Conservation (phyloP, 2,113 vertebrate species). For the Sorex araneus region DNA sequence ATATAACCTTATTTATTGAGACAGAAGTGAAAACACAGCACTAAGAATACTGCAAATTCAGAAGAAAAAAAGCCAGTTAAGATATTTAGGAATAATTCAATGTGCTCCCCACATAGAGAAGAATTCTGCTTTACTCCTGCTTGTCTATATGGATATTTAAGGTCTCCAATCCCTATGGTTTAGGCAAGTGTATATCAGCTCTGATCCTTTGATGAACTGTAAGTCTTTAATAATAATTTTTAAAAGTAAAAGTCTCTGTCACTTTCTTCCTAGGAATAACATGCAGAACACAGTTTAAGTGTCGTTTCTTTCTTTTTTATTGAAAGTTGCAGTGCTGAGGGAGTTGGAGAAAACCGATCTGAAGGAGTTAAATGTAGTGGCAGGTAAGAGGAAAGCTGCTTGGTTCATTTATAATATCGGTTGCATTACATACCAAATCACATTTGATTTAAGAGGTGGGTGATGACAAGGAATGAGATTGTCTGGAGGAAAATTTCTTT, state of each 20-base stretch:
- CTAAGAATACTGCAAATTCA: conserved; percentile 46
- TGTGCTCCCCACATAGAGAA: neutral
- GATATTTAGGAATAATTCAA: conserved; percentile 32
- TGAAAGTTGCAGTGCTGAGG: conserved; percentile 76
- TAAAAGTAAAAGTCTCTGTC: conserved; percentile 82
- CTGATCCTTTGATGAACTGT: conserved; percentile 52
- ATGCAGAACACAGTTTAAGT: conserved; percentile 79
- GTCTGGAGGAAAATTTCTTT: conserved; percentile 64
- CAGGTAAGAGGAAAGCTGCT: conserved; percentile 79
- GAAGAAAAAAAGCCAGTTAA: conserved; percentile 12
- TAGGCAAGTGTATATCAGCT: conserved; percentile 78
- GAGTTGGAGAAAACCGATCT: conserved; percentile 69
- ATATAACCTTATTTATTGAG: conserved; percentile 23
- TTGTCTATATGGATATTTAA: conserved; percentile 7
- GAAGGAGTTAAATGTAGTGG: conserved; percentile 74
- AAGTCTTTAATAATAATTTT: conserved; percentile 54
- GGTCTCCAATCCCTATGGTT: conserved; percentile 44
- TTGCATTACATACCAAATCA: conserved; percentile 55
- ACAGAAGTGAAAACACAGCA: conserved; percentile 17
- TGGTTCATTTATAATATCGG: conserved; percentile 65
- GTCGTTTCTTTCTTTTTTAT: conserved; percentile 74
- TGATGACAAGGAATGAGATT: conserved; percentile 36
- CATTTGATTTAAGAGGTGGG: conserved; percentile 63
- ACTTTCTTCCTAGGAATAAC: conserved; percentile 81
- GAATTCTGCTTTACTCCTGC: conserved; percentile 44